Evolutionary conservation across 1,140 invertebrate species (phyloP).

Genomic region (Dreissena rostriformis): DNA sequence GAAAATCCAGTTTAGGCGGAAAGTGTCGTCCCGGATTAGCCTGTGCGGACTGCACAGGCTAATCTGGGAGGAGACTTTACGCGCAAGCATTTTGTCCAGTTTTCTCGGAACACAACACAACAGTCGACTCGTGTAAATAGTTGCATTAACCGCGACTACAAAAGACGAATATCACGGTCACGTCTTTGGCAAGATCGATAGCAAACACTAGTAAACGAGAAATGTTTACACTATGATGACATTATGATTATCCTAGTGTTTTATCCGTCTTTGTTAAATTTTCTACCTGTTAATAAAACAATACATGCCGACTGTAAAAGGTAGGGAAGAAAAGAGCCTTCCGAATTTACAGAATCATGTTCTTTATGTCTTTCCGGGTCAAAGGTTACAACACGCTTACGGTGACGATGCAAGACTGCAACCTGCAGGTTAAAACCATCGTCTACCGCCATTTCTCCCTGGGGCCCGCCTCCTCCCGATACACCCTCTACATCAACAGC

Average conservation of each 20-base stretch:
- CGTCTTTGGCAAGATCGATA: too few species aligned
- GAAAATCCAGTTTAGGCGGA: too few species aligned
- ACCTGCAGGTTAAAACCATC: background rate
- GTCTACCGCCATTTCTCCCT: constrained; percentile 1
- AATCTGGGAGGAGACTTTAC: too few species aligned
- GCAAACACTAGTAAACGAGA: background rate
- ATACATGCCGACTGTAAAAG: background rate
- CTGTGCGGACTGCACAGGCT: too few species aligned
- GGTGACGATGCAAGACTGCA: constrained; percentile 17
- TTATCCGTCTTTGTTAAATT: background rate
- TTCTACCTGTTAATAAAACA: background rate
- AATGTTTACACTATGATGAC: background rate
- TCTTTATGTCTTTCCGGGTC: background rate
- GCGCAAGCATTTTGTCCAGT: too few species aligned
- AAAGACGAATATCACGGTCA: too few species aligned
- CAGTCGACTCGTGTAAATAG: too few species aligned
- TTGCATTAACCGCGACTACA: too few species aligned
- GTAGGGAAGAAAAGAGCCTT: background rate
- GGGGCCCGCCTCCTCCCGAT: background rate
- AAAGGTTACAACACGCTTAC: constrained; percentile 34
- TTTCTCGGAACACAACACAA: too few species aligned
- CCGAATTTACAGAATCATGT: background rate
- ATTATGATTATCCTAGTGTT: background rate
- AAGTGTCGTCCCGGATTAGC: too few species aligned
- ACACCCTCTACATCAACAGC: constrained; percentile 54